Conservation (phyloP, 2,113 vertebrate genomes). For the Sus scrofa region T2T-Sscrofa CM000814.6:58990501-58991000, state of each 20-base stretch:
- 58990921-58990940: not conserved
- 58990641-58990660: accelerated
- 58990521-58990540: not conserved
- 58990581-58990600: not conserved
- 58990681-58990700: accelerated
- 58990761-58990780: not conserved
- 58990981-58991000: not conserved
- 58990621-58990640: accelerated
- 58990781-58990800: not conserved
- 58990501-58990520: no score
- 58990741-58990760: not conserved
- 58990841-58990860: no score
- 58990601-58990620: accelerated
- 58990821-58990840: no score
- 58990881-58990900: not conserved
- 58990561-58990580: not conserved
- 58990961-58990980: not conserved
- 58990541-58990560: not conserved
- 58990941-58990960: not conserved
- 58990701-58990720: not conserved
- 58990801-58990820: not conserved
- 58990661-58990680: not conserved
- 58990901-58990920: not conserved
- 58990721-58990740: not conserved
- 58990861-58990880: no score